Base-by-base conservation (phyloP, 2,888 invertebrate species). In the Hydrotaea cyrtoneurina region DNA sequence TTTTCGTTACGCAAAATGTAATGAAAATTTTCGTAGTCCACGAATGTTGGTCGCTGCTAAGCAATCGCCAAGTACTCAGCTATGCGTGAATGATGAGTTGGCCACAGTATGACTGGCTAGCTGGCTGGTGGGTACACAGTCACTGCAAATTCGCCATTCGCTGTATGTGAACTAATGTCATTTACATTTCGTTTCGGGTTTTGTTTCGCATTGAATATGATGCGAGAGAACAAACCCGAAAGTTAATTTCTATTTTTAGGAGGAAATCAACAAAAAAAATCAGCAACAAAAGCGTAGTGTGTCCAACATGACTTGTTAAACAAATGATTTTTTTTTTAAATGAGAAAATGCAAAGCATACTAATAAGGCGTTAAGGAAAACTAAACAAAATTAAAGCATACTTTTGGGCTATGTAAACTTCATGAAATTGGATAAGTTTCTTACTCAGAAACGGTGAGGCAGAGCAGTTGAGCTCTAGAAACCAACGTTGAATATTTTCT, bases 31-130 rank as follows among this genome's bases (percentile, higher is more conserved):
- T 15, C 26, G 17, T 55, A 7, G 19, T 55, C 55, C 19, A 39
- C 39, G 39, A 39, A 13, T 39, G 39, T 11, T 39, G 39, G 39
- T 39, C 11, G 50, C 5, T 50, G 59, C 50, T 15, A 26, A 23
- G 59, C 26, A 59, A 59, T 59, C 26, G 23, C 23, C 21, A 59
- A 59, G 26, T 21, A 57, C 39, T 62, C 71, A 75, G 46, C 72
- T 83, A 26, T 73, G 83, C 79, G 76, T 77, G n/a, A 73, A 66
- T 50, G 39, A 57, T 64, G 46, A 50, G 17, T 69, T 46, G 36
- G 57, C 57, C 15, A 15, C 43, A 23, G 31, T 7, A 31, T 31
- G 31, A 31, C 31, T 31, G 7, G 7, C 31, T 31, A 7, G 31
- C 31, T 31, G 31, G 11, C n/a, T 8, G 43, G 59, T 46, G 11